Base-by-base conservation (phyloP, 2,797 vertebrate species). In the Melanotaenia maccullochi region DNA sequence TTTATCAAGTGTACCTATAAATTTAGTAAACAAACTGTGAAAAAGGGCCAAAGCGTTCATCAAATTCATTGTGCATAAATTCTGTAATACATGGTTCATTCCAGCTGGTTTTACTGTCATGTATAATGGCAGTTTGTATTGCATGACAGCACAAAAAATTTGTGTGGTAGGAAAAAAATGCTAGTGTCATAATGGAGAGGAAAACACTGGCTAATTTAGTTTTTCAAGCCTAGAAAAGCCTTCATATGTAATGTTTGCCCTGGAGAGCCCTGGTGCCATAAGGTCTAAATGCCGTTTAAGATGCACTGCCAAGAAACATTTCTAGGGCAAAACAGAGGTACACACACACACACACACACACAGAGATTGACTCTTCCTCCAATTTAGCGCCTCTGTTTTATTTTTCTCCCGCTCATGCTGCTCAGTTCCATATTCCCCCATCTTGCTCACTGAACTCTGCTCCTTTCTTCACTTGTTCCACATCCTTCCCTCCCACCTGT, bases 251-350 rank as follows among this genome's bases (percentile, higher is more conserved):
- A 60, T 36, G 47, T n/a, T 38, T 32, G 24, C 49, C 79, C 54
- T 5, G 49, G 38, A 57, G 68, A 76, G 28, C 22, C 32, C 14
- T 40, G 28, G 32, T 72, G 60, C 74, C 74, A 76, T 73, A 76
- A 62, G 56, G 70, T 80, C 59, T 67, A 71, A 78, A 85, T 36
- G 60, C 62, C 59, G 56, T 67, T 87, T 72, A 65, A 79, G 72
- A 58, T 62, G 77, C 71, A 33, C 42, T 64, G 67, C 63, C 71
- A 76, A 71, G 54, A 75, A 68, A 69, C 44, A 73, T 68, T 84
- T 81, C 28, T 63, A 3, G 16, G 14, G 60, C 36, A 67, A 62
- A 68, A 67, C 59, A 60, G 71, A 76, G 68, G 65, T 25, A 58
- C 62, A 78, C 64, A 72, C 67, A 78, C 65, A 44, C 25, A 58